These are phyloP conservation scores for Chrysemys picta DNA, from an alignment of 2,113 vertebrate species.

Conservation along the genomic window DNA sequence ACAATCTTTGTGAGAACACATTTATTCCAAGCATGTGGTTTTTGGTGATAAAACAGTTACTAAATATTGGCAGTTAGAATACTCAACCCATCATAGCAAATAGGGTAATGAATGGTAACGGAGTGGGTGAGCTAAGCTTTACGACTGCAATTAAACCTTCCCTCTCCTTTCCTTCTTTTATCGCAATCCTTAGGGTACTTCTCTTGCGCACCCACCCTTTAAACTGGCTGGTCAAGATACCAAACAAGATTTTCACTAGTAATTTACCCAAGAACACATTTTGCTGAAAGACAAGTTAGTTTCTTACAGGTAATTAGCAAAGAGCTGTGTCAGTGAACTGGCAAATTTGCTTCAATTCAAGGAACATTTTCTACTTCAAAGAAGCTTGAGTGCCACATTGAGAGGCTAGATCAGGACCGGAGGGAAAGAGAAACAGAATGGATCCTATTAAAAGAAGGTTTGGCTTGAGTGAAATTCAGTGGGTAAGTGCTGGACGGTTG, in stretches of 20 bases:
- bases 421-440: not conserved
- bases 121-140: not conserved
- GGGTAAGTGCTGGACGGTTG: not conserved
- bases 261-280: not conserved
- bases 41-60: not conserved
- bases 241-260: rapidly evolving
- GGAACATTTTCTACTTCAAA: not conserved
- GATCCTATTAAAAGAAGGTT: not conserved
- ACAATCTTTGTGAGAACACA: not conserved
- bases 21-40: not conserved
- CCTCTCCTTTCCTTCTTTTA: not conserved
- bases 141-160: not conserved
- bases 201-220: not conserved
- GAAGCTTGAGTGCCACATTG: rapidly evolving
- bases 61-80: not conserved
- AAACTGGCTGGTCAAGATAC: rapidly evolving
- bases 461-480: not conserved
- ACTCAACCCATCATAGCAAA: not conserved
- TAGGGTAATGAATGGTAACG: not conserved
- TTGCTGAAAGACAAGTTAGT: not conserved
- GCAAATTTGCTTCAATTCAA: not conserved
- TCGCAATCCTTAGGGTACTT: not conserved
- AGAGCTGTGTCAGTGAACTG: not conserved
- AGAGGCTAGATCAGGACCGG: not conserved
- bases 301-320: not conserved